Base-by-base conservation (phyloP, 2,888 invertebrate genomes). In the Perizoma affinitatum region DNA sequence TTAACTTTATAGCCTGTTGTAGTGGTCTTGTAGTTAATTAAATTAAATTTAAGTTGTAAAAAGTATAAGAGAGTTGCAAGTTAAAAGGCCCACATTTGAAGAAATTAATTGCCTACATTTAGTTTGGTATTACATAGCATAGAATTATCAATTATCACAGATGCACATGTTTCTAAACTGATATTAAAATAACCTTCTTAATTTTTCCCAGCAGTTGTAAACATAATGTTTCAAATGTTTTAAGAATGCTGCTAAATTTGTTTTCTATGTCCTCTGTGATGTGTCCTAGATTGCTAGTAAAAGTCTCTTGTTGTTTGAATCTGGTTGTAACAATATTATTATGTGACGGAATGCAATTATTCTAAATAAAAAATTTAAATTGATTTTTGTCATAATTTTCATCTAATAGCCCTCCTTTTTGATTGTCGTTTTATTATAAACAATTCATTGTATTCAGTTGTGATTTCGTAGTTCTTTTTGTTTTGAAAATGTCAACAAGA, bases 261-360 rank as follows among this genome's bases (percentile, higher is more conserved):
- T 8, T 41, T 8, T 41, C 33, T 72, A 75, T 80, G 80, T 80
- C 70, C 74, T 79, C 78, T 83, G 82, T 82, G 82, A 81, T 84
- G 79, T 79, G 73, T 79, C 80, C 79, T 86, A 80, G 81, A 80
- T 77, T 84, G 81, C 80, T 83, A 83, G 80, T 63, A 74, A 76
- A 74, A 80, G 79, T 84, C 79, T 80, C 73, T 79, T 78, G 77
- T 83, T 77, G 77, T 83, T 84, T 84, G 85, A 85, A 83, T 86
- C 84, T 86, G 84, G 85, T 80, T 87, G 84, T 86, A 82, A 84
- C 83, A 81, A 83, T 82, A 86, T 83, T 86, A 84, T 83, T 80
- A 86, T 86, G 84, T 86, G 87, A 86, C 84, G 82, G 80, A 87
- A 87, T 87, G 84, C 85, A 88, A 88, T 84, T 88, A 88, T 85